Percentiles rank a stretch among this genome's conserved stretches.
Conservation (phyloP, 2,888 invertebrate species). For the Rutpela maculata region DNA sequence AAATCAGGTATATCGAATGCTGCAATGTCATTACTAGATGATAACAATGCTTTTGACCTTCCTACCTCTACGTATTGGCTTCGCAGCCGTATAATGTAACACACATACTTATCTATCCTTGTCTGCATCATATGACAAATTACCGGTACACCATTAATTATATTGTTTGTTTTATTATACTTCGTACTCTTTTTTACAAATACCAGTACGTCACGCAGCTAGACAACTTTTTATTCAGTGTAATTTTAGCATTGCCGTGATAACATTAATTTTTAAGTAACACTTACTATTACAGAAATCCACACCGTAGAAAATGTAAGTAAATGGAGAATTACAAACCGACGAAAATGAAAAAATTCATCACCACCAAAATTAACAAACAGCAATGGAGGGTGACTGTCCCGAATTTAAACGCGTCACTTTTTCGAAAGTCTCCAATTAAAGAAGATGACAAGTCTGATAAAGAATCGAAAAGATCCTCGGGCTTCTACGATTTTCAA, state of each 20-base stretch:
- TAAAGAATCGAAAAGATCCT: slow-evolving; percentile 63
- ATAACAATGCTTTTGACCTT: slow-evolving; percentile 61
- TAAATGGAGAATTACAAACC: slow-evolving; percentile 10
- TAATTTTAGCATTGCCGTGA: slow-evolving; percentile 33
- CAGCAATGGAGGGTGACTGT: slow-evolving; percentile 72
- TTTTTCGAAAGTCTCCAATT: slow-evolving; percentile 63
- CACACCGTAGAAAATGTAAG: slow-evolving; percentile 25
- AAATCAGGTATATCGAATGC: slow-evolving; percentile 28
- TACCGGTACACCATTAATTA: slow-evolving; percentile 55
- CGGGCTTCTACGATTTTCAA: slow-evolving; percentile 71
- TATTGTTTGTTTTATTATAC: slow-evolving; percentile 58
- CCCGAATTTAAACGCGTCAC: slow-evolving; percentile 66
- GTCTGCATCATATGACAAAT: slow-evolving; percentile 47
- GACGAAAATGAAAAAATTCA: slow-evolving; percentile 71
- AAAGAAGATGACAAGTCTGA: slow-evolving; percentile 59
- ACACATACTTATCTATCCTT: slow-evolving; percentile 36
- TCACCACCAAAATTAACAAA: slow-evolving; percentile 71
- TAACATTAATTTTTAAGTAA: slow-evolving; percentile 11
- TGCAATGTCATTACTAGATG: slow-evolving; percentile 54
- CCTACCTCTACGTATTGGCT: slow-evolving; percentile 40
- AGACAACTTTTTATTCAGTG: slow-evolving; percentile 54
- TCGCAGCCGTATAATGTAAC: slow-evolving; percentile 10
- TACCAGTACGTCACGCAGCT: slow-evolving; percentile 49
- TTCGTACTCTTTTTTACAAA: slow-evolving; percentile 57
- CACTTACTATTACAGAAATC: slow-evolving; percentile 14